phyloP scores from a whole-genome alignment of 2,888 invertebrate species.

The Hyles lineata region DNA sequence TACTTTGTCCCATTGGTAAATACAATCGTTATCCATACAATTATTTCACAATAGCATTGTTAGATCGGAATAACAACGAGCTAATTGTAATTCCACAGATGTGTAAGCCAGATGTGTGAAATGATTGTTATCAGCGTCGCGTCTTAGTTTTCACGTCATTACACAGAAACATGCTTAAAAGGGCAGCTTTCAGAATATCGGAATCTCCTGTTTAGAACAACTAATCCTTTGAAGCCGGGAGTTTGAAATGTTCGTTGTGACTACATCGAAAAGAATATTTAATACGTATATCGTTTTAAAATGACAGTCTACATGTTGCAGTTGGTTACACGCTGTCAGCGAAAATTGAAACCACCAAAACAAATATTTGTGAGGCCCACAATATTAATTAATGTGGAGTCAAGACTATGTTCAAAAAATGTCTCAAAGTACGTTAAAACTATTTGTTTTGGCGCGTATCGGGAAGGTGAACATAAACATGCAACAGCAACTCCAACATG shows the following conservation, averaged over 20 bases:
- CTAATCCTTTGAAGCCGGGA: neutral
- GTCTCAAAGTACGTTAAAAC: no score
- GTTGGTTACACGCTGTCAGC: no score
- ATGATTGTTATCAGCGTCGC: neutral
- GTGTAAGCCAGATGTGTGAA: slow-evolving; percentile 3
- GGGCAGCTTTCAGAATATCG: neutral
- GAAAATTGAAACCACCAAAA: no score
- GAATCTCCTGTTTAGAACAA: neutral
- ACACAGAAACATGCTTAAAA: neutral
- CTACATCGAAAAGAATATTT: neutral
- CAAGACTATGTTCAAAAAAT: no score
- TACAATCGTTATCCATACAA: neutral
- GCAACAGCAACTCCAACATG: no score
- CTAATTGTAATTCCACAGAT: slow-evolving; percentile 3
- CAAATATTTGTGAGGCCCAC: no score
- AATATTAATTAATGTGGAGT: no score
- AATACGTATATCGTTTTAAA: no score
- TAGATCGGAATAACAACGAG: neutral
- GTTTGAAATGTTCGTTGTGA: neutral
- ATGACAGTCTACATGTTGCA: no score
- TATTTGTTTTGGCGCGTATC: no score
- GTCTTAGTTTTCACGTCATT: slow-evolving; percentile 17
- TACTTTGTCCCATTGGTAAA: neutral
- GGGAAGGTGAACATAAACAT: no score
- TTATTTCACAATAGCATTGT: neutral